Evolutionary conservation across 1,140 invertebrate genomes (phyloP).

Genomic region (Drosophila cardini): DNA sequence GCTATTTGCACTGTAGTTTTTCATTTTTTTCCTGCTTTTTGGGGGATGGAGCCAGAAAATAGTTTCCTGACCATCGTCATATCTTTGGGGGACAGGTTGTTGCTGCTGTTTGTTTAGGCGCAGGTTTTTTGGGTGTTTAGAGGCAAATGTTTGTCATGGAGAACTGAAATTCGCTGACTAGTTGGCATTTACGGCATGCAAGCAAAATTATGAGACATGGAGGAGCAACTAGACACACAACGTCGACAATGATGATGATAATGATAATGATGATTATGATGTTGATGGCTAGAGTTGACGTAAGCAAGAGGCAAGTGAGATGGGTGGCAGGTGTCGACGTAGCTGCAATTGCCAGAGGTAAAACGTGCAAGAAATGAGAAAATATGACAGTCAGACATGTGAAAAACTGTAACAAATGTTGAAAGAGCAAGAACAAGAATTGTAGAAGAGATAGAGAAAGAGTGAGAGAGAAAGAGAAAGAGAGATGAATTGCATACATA

Average conservation of each 20-base stretch:
- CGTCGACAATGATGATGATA: slow-evolving; percentile 42
- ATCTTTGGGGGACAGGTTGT: slow-evolving; percentile 25
- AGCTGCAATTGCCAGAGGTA: slow-evolving; percentile 74
- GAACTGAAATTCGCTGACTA: slow-evolving; percentile 48
- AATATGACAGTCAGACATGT: slow-evolving; percentile 75
- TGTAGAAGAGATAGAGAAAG: neutral
- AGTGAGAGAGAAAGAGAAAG: neutral
- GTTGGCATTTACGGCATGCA: slow-evolving; percentile 49
- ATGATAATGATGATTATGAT: slow-evolving; percentile 40
- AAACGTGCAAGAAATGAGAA: slow-evolving; percentile 77
- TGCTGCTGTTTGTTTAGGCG: slow-evolving; percentile 39
- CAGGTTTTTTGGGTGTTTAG: slow-evolving; percentile 31
- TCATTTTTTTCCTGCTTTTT: neutral
- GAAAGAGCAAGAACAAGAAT: slow-evolving; percentile 3
- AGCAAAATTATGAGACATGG: slow-evolving; percentile 75
- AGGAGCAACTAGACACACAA: slow-evolving; percentile 41
- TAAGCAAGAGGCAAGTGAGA: slow-evolving; percentile 6
- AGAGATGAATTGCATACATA: slow-evolving; percentile 36
- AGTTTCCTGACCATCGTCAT: slow-evolving; percentile 15
- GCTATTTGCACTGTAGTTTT: slow-evolving; percentile 16
- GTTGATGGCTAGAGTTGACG: slow-evolving; percentile 24
- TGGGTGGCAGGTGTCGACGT: slow-evolving; percentile 35
- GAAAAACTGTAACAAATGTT: slow-evolving; percentile 69
- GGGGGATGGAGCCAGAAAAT: neutral
- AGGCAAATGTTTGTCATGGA: slow-evolving; percentile 34